phyloP scores from a whole-genome alignment of 2,888 invertebrate genomes.

The Myopa tessellatipennis region DNA sequence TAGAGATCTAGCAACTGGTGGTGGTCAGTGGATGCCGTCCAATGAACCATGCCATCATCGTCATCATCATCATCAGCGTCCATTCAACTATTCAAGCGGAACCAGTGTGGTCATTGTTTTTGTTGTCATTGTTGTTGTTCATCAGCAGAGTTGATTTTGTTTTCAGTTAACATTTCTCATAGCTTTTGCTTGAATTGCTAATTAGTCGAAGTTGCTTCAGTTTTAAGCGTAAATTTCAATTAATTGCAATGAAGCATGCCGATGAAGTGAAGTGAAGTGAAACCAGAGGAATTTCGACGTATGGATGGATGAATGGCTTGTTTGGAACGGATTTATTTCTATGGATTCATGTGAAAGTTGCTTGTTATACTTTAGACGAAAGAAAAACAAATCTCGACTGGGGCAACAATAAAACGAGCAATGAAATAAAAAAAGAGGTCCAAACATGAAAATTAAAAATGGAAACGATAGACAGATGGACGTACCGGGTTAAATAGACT shows the following conservation, averaged over 20 bases:
- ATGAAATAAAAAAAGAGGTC: neutral
- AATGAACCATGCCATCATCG: conserved; percentile 26
- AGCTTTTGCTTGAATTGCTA: conserved; percentile 3
- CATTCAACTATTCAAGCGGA: conserved; percentile 17
- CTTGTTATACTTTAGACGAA: neutral
- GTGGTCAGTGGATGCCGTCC: conserved; percentile 6
- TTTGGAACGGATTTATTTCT: neutral
- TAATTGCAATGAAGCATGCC: conserved; percentile 12
- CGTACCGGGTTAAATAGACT: neutral
- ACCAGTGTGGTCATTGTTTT: conserved; percentile 9
- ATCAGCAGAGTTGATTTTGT: neutral
- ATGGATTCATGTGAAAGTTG: conserved; percentile 29
- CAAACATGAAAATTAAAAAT: too few relatives aligned
- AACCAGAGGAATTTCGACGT: neutral
- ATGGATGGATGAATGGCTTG: neutral
- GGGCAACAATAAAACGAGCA: neutral
- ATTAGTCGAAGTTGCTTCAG: conserved; percentile 17
- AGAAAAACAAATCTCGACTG: neutral
- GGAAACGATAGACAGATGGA: too few relatives aligned
- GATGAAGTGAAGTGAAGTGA: neutral
- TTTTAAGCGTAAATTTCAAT: conserved; percentile 21
- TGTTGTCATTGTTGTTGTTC: conserved; percentile 5
- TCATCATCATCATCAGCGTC: conserved; percentile 13
- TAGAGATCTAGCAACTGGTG: neutral
- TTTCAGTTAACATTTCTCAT: neutral